phyloP scores from a whole-genome alignment of 2,113 vertebrate genomes.

The Nannospalax galili region DNA sequence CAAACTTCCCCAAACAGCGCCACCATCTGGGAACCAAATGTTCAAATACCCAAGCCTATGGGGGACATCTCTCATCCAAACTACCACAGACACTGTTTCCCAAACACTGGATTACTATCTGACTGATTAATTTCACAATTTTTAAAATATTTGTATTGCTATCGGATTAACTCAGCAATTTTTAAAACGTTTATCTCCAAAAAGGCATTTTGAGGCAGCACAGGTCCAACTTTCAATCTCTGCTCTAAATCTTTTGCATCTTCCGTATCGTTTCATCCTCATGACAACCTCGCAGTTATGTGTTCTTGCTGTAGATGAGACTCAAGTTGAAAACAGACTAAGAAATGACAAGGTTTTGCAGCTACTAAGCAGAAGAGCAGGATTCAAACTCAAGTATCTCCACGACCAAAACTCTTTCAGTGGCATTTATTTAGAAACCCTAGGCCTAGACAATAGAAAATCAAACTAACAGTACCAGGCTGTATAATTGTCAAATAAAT shows the following conservation, averaged over 20 bases:
- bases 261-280: not conserved
- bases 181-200: not conserved
- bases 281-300: not conserved
- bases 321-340: not conserved
- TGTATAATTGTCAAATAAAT: not conserved
- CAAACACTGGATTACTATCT: no score
- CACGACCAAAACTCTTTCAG: not conserved
- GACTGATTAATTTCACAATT: no score
- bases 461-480: not conserved
- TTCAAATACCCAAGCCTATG: no score
- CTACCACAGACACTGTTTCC: no score
- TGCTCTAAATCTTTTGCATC: not conserved
- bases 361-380: no score
- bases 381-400: not conserved
- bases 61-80: no score
- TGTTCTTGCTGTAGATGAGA: not conserved
- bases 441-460: not conserved
- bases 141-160: no score
- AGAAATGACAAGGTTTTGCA: not conserved
- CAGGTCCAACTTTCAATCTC: not conserved
- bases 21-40: no score
- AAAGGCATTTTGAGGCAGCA: not conserved
- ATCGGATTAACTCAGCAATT: not conserved
- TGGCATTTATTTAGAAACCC: slow-evolving; percentile 28
- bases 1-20: no score